phyloP scores from a whole-genome alignment of 2,888 invertebrate species.

The Thymelicus acteon region DNA sequence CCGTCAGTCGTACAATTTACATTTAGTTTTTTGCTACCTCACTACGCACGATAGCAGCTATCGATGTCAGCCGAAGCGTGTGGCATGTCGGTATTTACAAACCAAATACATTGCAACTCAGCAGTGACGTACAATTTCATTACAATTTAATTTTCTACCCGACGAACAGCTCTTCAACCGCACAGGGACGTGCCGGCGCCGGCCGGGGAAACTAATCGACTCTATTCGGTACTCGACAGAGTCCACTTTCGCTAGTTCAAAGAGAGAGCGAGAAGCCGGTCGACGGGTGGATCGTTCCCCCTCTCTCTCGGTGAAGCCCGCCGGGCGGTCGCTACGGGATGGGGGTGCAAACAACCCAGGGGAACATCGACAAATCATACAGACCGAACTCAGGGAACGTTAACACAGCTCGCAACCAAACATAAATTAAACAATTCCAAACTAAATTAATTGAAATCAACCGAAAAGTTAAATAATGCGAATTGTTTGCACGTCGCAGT shows the following conservation, averaged over 20 bases:
- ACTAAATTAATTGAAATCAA: slow-evolving; percentile 50
- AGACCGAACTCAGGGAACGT: slow-evolving; percentile 58
- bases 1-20: no score
- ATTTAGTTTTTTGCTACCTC: no score
- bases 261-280: slow-evolving; percentile 41
- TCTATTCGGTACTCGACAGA: slow-evolving; percentile 25
- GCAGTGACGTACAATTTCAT: neutral
- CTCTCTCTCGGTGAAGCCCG: slow-evolving; percentile 42
- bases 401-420: slow-evolving; percentile 57
- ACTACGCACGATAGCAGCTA: no score
- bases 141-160: neutral
- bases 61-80: no score
- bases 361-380: slow-evolving; percentile 52
- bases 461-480: slow-evolving; percentile 49
- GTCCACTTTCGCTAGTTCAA: slow-evolving; percentile 30
- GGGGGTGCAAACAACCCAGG: slow-evolving; percentile 70
- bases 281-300: slow-evolving; percentile 24
- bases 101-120: neutral
- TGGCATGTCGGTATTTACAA: slow-evolving; percentile 4
- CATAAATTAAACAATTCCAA: slow-evolving; percentile 55
- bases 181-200: slow-evolving; percentile 48
- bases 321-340: slow-evolving; percentile 52
- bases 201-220: slow-evolving; percentile 19
- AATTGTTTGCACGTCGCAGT: slow-evolving; percentile 52
- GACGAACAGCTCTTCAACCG: slow-evolving; percentile 51